Evolutionary conservation across 2,888 invertebrate genomes (phyloP).

Genomic region (Protodeltote pygarga): DNA sequence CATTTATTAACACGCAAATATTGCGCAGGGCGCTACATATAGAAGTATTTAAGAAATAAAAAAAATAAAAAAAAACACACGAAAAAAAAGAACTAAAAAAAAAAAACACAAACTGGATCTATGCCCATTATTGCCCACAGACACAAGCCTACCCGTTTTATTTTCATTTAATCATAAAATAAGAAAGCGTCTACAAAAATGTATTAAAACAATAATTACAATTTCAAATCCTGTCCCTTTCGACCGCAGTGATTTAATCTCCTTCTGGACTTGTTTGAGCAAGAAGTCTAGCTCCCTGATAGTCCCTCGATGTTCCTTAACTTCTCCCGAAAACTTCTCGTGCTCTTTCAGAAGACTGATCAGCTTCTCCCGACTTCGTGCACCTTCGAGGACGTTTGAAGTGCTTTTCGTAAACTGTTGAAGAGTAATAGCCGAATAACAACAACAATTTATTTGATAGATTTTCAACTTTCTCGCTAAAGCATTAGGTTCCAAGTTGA

Average conservation of each 20-base stretch:
- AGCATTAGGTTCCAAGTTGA: no score
- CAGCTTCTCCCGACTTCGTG: constrained; percentile 82
- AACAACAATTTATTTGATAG: no score
- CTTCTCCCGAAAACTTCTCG: constrained; percentile 81
- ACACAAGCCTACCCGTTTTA: no score
- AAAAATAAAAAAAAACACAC: not conserved
- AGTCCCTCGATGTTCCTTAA: constrained; percentile 79
- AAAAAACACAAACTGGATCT: no score
- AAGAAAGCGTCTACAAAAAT: no score
- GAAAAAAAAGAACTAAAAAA: no score
- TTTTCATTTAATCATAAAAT: no score
- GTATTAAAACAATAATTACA: constrained; percentile 49
- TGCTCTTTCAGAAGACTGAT: constrained; percentile 85
- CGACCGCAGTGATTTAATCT: constrained; percentile 73
- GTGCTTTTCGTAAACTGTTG: constrained; percentile 83
- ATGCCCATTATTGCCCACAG: no score
- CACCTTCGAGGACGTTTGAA: constrained; percentile 85
- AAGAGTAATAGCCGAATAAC: no score
- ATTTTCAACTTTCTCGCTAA: no score
- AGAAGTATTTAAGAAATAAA: not conserved
- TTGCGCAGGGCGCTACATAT: not conserved
- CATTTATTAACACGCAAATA: no score
- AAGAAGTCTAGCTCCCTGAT: constrained; percentile 85
- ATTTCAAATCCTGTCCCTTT: constrained; percentile 72
- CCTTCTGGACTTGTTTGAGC: constrained; percentile 84